Base-by-base conservation (phyloP, 2,888 invertebrate species). In the Drosophila stalkeri region DNA sequence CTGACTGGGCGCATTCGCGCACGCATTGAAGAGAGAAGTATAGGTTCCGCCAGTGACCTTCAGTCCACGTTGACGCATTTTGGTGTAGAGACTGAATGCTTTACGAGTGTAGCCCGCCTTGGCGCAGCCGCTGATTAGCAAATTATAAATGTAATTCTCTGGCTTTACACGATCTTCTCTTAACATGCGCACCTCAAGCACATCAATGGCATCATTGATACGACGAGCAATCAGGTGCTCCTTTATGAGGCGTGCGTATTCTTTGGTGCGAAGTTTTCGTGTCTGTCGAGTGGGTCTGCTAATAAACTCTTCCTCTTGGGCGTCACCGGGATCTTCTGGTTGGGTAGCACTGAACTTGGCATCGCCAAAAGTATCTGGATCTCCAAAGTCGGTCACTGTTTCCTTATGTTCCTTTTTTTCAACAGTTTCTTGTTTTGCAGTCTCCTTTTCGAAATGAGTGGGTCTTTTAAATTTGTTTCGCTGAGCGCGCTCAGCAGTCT, bases 21-120 rank as follows among this genome's bases (percentile, higher is more conserved):
- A 98, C 2, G 97, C 96, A 93, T 98, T 97, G 91, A 99, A 97
- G 35, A 99, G 94, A 70, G 96, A 96, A 0, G 98, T 98, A 88
- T 97, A 98, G 0, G 96, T 96, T 20, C 96, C 95, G 0, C 94
- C 95, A 33, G 95, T 96, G 0, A 96, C 95, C 76, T 94, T 94
- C 0, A 98, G 91, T 0, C 95, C 95, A 47, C 96, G 94, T 89
- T 95, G 95, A 87, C 96, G 97, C 97, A 98, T 97, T 91, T 96
- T 95, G 86, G 96, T 96, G 87, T 95, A 98, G 2, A 99, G 94
- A 80, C 95, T 94, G 91, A 98, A 98, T 2, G 98, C 97, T 93
- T 97, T 97, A 84, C 96, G 96, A 2, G 97, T 95, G 87, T 97
- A 97, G 0, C 99, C 99, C 1, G 95, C 96, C 82, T 95, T 94